These are phyloP conservation scores for Dyspetes luteomarginatus DNA, from an alignment of 2,888 invertebrate genomes.

Conservation along the genomic window DNA sequence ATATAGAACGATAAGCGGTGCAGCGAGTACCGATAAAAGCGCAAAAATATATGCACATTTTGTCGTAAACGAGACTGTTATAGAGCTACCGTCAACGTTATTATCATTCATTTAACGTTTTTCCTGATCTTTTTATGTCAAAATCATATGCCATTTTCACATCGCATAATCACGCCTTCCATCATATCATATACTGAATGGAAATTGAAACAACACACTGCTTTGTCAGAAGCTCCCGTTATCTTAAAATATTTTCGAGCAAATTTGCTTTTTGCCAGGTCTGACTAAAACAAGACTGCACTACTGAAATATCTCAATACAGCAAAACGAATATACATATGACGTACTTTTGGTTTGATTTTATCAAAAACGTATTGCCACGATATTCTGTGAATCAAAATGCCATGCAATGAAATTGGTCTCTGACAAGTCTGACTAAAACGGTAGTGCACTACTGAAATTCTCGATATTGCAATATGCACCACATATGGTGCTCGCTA, in stretches of 20 bases:
- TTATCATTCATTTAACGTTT: conserved; percentile 53
- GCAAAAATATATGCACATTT: conserved; percentile 27
- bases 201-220: background rate
- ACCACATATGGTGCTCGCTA: background rate
- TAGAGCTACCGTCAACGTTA: conserved; percentile 39
- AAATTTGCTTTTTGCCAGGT: background rate
- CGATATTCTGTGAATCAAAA: background rate
- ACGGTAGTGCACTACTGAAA: conserved; percentile 16
- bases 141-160: conserved; percentile 16
- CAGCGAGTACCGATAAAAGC: conserved; percentile 46
- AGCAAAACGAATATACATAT: no score
- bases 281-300: conserved; percentile 39
- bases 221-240: background rate
- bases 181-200: background rate
- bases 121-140: conserved; percentile 8
- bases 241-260: background rate
- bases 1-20: conserved; percentile 42
- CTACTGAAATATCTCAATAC: conserved; percentile 47
- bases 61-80: conserved; percentile 40
- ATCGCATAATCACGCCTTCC: background rate
- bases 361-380: no score
- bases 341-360: no score
- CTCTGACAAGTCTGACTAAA: conserved; percentile 12
- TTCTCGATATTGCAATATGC: background rate
- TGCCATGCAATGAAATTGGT: no score